Evolutionary conservation across 2,888 invertebrate genomes (phyloP), one percentile per base, ranked within the genome.

Genomic region (Trypoxylon attenuatum): DNA sequence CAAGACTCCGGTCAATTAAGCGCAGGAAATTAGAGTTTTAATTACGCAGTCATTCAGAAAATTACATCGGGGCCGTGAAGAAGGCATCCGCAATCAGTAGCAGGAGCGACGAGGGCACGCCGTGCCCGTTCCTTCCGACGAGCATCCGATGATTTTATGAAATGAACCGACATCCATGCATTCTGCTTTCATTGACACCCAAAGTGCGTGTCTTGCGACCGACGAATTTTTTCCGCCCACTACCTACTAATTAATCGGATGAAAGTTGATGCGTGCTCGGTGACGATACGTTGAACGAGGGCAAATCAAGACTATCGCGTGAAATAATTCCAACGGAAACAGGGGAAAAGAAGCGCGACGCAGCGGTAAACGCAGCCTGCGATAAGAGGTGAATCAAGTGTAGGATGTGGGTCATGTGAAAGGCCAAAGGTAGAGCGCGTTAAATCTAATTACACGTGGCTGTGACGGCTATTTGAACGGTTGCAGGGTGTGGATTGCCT

Each of bases 21-120:
- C 84, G 84, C 87, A 87, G 87, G 87, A 87, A 87, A 87, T 87
- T 86, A 87, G 87, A 86, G 85, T 86, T 87, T 87, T 87, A 87
- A 87, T 86, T 86, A 87, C 85, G 86, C 86, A 87, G 87, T 86
- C 87, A 87, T 87, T 87, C 87, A 85, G 87, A 87, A 87, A 87
- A 87, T 87, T 87, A 87, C 86, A 86, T 86, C 82, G 87, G 84
- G 77, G 82, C 82, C 82, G 79, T 79, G 84, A 83, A 82, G 84
- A 79, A 83, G 81, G 82, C 79, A 80, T 80, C 74, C 79, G 76
- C 77, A 76, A 73, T 72, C 71, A 73, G 33, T 73, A 73, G 69
- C 69, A n/a, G n/a, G 63, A 60, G 65, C 65, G 58, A 55, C 57
- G 65, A 60, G 54, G 69, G 57, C 59, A 53, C 56, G 67, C 49